Percentiles rank a stretch among this genome's conserved stretches.
Conservation (phyloP, 2,113 vertebrate genomes). For the Toxotes chatareus region DNA sequence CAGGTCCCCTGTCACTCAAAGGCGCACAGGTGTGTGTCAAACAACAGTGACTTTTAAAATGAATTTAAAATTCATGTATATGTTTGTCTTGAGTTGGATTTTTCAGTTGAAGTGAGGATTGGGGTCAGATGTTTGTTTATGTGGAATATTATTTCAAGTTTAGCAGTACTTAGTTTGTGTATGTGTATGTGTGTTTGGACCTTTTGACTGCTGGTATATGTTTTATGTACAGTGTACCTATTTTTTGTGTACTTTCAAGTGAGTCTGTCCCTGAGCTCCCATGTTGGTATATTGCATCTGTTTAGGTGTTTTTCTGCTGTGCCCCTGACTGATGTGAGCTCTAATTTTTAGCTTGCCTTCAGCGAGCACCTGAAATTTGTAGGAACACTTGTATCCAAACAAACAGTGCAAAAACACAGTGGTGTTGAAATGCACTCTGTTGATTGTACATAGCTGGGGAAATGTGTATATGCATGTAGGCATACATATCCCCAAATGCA, state of each 20-base stretch:
- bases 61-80: constrained; percentile 25
- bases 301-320: constrained; percentile 1
- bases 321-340: constrained; percentile 20
- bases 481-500: constrained; percentile 30
- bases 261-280: not conserved
- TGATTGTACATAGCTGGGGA: not conserved
- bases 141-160: constrained; percentile 4
- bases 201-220: not conserved
- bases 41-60: constrained; percentile 14
- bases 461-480: constrained; percentile 20
- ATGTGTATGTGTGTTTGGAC: not conserved
- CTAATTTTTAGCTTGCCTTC: constrained; percentile 2
- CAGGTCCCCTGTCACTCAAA: constrained; percentile 21
- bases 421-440: not conserved
- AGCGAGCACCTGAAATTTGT: constrained; percentile 1
- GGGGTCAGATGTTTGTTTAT: not conserved
- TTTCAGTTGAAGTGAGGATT: not conserved
- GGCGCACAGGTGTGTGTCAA: constrained; percentile 32
- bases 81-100: constrained; percentile 2
- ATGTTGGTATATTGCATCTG: constrained; percentile 8
- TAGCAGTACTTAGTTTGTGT: not conserved
- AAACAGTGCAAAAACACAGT: not conserved
- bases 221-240: not conserved
- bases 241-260: not conserved
- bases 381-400: constrained; percentile 24